Conservation (phyloP, 1,140 invertebrate genomes). For the Lucilia cuprina region DNA sequence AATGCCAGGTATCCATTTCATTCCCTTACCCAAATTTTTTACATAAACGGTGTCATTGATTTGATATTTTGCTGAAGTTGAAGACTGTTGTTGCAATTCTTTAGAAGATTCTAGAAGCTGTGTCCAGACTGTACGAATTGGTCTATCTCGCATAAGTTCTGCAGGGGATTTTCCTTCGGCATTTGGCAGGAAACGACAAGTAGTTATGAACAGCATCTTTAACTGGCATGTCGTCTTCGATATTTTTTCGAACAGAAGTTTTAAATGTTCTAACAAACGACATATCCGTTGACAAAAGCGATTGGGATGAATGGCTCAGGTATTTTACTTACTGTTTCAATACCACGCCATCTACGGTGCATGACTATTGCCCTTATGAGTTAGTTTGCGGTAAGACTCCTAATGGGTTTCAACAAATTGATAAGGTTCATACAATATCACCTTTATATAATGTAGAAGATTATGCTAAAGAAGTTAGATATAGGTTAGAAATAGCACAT, state of each 20-base stretch:
- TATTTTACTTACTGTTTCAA: too few species aligned
- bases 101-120: not conserved
- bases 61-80: not conserved
- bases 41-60: not conserved
- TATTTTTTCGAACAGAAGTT: not conserved
- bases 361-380: too few species aligned
- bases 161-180: not conserved
- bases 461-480: too few species aligned
- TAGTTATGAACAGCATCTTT: not conserved
- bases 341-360: too few species aligned
- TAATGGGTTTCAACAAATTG: too few species aligned
- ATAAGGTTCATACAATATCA: too few species aligned
- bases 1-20: not conserved
- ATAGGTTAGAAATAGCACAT: too few species aligned
- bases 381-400: too few species aligned
- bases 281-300: too few species aligned
- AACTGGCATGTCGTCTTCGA: not conserved
- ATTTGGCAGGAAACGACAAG: not conserved
- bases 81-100: not conserved
- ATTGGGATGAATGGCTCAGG: too few species aligned
- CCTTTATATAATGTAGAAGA: too few species aligned
- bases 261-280: slow-evolving; percentile 24
- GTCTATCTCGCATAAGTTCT: not conserved
- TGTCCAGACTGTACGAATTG: not conserved
- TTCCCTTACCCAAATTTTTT: not conserved